Conservation (phyloP, 2,888 invertebrate species). For the Mythimna ferrago region DNA sequence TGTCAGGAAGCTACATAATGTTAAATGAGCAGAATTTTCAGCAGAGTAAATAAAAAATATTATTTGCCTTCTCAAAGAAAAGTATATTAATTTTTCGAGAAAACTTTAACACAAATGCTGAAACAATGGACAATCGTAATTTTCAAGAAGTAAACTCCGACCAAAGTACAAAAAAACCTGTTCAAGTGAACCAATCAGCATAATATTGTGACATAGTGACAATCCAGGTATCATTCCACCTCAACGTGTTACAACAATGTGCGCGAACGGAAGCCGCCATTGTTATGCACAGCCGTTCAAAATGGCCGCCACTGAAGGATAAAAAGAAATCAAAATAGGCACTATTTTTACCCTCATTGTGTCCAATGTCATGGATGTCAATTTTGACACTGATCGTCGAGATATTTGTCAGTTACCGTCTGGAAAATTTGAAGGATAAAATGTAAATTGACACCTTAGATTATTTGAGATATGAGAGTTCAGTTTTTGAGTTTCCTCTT, state of each 20-base stretch:
- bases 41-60: not conserved
- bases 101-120: not conserved
- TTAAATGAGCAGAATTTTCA: not conserved
- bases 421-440: conserved; percentile 30
- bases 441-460: conserved; percentile 32
- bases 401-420: conserved; percentile 29
- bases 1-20: not conserved
- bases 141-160: conserved; percentile 7
- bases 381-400: conserved; percentile 44
- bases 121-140: conserved; percentile 20
- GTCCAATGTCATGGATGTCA: conserved; percentile 50
- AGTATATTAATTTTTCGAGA: not conserved
- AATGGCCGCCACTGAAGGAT: conserved; percentile 46
- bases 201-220: conserved; percentile 27
- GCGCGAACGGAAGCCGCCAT: conserved; percentile 59
- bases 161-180: conserved; percentile 20
- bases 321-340: conserved; percentile 52
- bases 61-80: conserved; percentile 10
- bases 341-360: conserved; percentile 56
- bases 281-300: conserved; percentile 58
- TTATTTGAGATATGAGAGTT: conserved; percentile 3
- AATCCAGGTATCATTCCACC: conserved; percentile 40
- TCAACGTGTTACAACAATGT: conserved; percentile 53
- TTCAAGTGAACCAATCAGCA: conserved; percentile 2
- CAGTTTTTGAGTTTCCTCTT: conserved; percentile 25